Evolutionary conservation across 2,797 vertebrate species (phyloP).

Genomic region (Poeciliopsis turneri): DNA sequence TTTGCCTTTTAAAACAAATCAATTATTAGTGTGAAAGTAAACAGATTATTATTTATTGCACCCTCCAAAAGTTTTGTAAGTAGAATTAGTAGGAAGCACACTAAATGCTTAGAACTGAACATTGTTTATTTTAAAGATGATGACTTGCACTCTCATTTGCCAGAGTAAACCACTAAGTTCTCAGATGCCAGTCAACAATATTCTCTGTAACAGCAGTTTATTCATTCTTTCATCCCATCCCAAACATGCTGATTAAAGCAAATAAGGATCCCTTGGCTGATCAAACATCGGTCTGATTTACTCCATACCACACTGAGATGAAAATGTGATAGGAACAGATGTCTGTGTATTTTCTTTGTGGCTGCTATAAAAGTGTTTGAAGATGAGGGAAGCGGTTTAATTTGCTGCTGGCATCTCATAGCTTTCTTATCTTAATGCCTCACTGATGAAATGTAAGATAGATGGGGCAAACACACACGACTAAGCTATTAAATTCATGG

Average conservation of each 20-base stretch:
- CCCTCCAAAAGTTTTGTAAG: slow-evolving; percentile 1
- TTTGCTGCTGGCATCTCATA: background rate
- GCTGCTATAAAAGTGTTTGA: slow-evolving; percentile 10
- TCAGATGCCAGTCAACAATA: slow-evolving; percentile 22
- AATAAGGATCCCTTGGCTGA: slow-evolving; percentile 30
- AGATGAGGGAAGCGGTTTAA: background rate
- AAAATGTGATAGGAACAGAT: slow-evolving; percentile 17
- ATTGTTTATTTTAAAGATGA: background rate
- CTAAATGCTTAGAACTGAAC: background rate
- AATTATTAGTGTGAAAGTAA: background rate
- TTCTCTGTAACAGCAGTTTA: slow-evolving; percentile 25
- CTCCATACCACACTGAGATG: slow-evolving; percentile 4
- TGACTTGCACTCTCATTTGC: background rate
- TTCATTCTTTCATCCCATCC: slow-evolving; percentile 26
- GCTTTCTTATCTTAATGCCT: slow-evolving; percentile 3
- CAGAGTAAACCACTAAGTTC: slow-evolving; percentile 6
- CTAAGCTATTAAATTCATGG: slow-evolving; percentile 13
- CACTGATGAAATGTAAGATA: slow-evolving; percentile 20
- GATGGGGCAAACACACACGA: background rate
- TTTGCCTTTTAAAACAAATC: background rate
- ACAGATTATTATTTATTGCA: background rate
- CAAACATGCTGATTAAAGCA: slow-evolving; percentile 41
- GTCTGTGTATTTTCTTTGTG: slow-evolving; percentile 15
- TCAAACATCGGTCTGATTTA: slow-evolving; percentile 24
- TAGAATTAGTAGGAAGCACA: background rate